Conservation (phyloP, 2,113 vertebrate species). For the Sardina pilchardus region DNA sequence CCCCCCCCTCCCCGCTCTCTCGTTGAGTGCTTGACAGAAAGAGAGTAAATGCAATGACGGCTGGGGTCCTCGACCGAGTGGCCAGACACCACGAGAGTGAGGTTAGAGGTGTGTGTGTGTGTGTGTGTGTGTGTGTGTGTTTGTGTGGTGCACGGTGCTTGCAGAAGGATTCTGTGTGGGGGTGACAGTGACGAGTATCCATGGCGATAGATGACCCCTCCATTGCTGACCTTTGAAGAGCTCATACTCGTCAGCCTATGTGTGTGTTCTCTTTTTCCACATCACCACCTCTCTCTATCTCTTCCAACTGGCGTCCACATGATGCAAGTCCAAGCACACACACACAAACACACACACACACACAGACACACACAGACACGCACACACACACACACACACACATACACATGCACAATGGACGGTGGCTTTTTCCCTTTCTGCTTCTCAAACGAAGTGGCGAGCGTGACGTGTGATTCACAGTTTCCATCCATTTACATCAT, state of each 20-base stretch:
- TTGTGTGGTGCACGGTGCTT: too few species aligned
- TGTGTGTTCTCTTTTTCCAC: neutral
- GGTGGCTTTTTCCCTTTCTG: conserved; percentile 33
- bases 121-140: neutral
- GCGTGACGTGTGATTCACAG: conserved; percentile 58
- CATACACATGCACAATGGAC: neutral
- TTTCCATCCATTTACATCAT: conserved; percentile 59
- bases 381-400: conserved; percentile 7
- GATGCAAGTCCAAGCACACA: conserved; percentile 12
- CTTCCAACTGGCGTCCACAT: neutral
- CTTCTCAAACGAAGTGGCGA: conserved; percentile 40
- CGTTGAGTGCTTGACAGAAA: neutral
- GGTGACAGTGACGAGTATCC: conserved; percentile 61
- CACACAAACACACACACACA: conserved; percentile 13
- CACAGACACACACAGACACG: neutral
- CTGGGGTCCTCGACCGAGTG: conserved; percentile 21
- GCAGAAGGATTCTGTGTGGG: conserved; percentile 44
- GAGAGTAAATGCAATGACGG: conserved; percentile 18
- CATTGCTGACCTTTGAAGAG: conserved; percentile 63
- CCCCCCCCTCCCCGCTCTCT: neutral
- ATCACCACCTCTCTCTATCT: conserved; percentile 1
- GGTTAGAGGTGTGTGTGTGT: neutral
- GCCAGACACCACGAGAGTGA: neutral
- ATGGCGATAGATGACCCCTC: conserved; percentile 58
- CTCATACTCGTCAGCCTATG: neutral